A percentile compares a stretch with the other conserved stretches of the same genome.
Conservation (phyloP, 30 jellyfish, hydroid and myxozoan genomes). For the Hydractinia symbiolongicarpus region DNA sequence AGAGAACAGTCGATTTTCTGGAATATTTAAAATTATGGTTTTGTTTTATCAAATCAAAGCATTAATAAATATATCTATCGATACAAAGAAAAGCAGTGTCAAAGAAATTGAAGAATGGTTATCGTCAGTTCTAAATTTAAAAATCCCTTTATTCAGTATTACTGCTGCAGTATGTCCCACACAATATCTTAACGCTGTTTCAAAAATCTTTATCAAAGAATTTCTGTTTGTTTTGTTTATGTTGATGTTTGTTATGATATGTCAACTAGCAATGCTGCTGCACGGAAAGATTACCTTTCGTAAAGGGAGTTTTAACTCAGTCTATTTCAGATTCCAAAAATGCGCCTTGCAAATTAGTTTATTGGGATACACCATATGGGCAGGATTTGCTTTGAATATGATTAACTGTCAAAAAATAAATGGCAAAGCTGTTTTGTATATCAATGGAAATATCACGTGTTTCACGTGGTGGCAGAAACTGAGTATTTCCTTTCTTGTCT, state of each 20-base stretch:
- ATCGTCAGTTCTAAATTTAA: neutral
- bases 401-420: neutral
- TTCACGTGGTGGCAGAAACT: slow-evolving; percentile 12
- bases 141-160: neutral
- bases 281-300: neutral
- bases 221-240: neutral
- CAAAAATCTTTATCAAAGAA: neutral
- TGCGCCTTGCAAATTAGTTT: neutral
- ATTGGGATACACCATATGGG: neutral
- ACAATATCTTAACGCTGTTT: neutral
- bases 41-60: neutral
- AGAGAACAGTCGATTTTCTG: neutral
- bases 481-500: neutral
- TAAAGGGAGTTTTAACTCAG: neutral
- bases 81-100: neutral
- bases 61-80: neutral
- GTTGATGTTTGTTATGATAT: neutral
- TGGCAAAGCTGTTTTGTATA: neutral
- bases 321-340: neutral
- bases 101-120: neutral
- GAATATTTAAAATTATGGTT: neutral
- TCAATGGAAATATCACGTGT: neutral
- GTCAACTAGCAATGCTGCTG: neutral
- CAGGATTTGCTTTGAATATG: neutral
- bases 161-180: neutral